Evolutionary conservation across 1,140 invertebrate genomes (phyloP).

Genomic region (Melipona quadrifasciata): DNA sequence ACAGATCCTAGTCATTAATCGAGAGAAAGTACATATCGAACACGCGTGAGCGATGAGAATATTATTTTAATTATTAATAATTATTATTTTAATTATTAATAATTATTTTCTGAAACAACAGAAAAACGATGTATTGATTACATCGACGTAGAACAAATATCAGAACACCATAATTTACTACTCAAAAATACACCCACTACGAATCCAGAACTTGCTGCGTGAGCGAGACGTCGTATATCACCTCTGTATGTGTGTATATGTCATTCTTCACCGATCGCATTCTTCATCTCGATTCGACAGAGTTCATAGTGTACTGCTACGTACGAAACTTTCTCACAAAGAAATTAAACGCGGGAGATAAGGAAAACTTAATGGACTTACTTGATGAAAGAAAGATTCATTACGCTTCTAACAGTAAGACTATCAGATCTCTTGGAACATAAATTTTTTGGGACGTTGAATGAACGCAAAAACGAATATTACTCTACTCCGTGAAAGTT

Average conservation of each 20-base stretch:
- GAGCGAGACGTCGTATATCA: not conserved
- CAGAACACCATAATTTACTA: too few species aligned
- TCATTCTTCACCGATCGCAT: conserved; percentile 9
- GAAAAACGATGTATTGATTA: not conserved
- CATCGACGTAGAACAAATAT: conserved; percentile 1
- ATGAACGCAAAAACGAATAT: not conserved
- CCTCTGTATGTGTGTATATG: not conserved
- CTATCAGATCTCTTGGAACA: not conserved
- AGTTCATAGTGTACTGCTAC: not conserved
- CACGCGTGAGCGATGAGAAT: too few species aligned
- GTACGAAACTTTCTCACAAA: not conserved
- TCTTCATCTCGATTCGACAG: conserved; percentile 28
- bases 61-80: too few species aligned
- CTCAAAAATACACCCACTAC: not conserved
- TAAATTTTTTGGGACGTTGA: not conserved
- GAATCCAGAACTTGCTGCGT: conserved; percentile 10
- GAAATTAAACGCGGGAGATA: not conserved
- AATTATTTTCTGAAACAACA: not conserved
- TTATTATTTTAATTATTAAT: too few species aligned
- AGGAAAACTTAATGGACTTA: not conserved
- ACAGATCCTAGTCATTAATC: not conserved
- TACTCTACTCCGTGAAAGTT: not conserved
- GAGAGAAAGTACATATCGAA: not conserved
- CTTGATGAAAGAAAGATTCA: not conserved
- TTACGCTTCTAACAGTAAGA: not conserved